Conservation (phyloP, 2,888 invertebrate genomes). For the Habroteleia sp. region DNA sequence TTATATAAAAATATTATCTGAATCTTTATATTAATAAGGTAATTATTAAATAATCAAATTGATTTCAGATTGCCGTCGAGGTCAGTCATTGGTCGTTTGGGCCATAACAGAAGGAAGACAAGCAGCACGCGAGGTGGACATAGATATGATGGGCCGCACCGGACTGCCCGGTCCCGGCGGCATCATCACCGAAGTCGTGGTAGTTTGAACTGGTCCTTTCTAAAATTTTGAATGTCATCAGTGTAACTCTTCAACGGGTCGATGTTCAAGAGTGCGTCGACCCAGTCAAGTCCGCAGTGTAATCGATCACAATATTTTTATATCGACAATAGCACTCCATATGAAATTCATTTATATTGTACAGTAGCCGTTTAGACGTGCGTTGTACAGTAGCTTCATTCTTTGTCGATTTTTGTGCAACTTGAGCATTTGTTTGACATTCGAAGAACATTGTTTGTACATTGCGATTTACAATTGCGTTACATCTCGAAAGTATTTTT, state of each 20-base stretch:
- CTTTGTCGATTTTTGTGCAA: not conserved
- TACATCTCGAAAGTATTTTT: conserved; percentile 49
- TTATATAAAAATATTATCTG: too few relatives aligned
- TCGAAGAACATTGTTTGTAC: conserved; percentile 4
- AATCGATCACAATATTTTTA: conserved; percentile 45
- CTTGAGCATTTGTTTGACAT: conserved; percentile 29
- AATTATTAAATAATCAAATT: too few relatives aligned
- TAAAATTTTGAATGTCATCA: conserved; percentile 23
- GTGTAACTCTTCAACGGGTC: too few relatives aligned
- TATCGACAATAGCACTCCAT: conserved; percentile 33
- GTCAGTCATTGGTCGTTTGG: conserved; percentile 99
- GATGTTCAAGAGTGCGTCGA: conserved; percentile 15
- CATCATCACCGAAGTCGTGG: conserved; percentile 25
- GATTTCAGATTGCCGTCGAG: conserved; percentile 96
- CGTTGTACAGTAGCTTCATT: conserved; percentile 37
- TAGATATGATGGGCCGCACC: conserved; percentile 90
- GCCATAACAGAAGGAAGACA: conserved; percentile 99
- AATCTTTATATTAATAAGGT: too few relatives aligned
- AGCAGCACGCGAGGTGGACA: conserved; percentile 96
- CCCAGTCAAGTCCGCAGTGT: conserved; percentile 10
- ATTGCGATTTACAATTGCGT: conserved; percentile 25
- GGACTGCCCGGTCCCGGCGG: conserved; percentile 93
- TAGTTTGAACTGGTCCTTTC: conserved; percentile 22
- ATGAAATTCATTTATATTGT: conserved; percentile 38
- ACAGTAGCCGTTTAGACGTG: conserved; percentile 34